Evolutionary conservation across 2,797 vertebrate species (phyloP), one percentile per base, ranked within the genome.

Genomic region (Aphelocoma californica): DNA sequence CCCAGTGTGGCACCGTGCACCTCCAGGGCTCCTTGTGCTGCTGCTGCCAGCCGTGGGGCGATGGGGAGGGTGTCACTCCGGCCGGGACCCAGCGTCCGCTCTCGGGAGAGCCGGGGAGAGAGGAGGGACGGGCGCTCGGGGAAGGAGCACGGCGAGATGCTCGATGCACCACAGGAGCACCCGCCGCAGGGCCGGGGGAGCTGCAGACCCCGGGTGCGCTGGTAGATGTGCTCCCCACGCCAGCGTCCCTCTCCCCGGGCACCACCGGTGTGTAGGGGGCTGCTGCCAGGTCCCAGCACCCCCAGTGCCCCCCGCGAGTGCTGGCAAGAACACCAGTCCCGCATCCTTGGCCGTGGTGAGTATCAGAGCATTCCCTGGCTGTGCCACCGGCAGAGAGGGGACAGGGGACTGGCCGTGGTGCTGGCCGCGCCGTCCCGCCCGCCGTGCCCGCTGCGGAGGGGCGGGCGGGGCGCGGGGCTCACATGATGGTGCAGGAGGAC

Each of bases 401-500:
- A 17, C 69, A 0, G 19, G 34, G 51, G 44, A 8, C 57, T 0
- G 3, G 54, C 34, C 2, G 7, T 1, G 4, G 50, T 0, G 10
- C 61, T 5, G 38, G 62, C 58, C 31, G 4, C 16, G 9, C 82
- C 3, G 42, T 78, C 57, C 61, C 32, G 3, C 25, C 79, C 7
- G 3, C 71, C 2, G 8, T 3, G 18, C 24, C 64, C 3, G 5
- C 23, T 6, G 85, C 23, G 64, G 83, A 14, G 29, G 36, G 2
- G 38, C 3, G 12, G 92, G 71, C 70, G 42, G 78, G 67, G n/a
- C 8, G 3, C 9, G 3, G 77, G 53, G 92, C 82, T 97, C 99
- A 99, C 99, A 99, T 99, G 98, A 99, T 99, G 98, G 99, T 98
- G 95, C 99, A 99, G 97, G 99, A 99, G 34, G 99, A 98, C 94